Percentiles rank a stretch among this genome's conserved stretches.
phyloP scores from a whole-genome alignment of 2,113 vertebrate genomes.

The Propithecus coquereli region DNA sequence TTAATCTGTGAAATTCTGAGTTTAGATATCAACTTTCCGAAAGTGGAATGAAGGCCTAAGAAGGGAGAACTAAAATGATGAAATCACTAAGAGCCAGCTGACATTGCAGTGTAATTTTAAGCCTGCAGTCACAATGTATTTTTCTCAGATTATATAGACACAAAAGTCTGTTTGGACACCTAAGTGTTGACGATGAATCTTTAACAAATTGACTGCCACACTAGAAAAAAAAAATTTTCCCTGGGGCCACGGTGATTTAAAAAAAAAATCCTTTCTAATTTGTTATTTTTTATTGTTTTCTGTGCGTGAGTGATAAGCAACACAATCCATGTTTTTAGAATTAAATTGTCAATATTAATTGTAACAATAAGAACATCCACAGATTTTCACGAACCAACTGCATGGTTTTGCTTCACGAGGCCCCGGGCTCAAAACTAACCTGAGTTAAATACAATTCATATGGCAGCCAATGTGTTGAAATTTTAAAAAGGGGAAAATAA shows the following conservation, averaged over 20 bases:
- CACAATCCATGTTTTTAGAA: too few relatives aligned
- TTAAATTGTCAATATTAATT: too few relatives aligned
- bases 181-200: background rate
- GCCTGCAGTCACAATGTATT: background rate
- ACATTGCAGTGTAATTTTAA: background rate
- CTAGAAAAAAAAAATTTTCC: too few relatives aligned
- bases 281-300: too few relatives aligned
- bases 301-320: too few relatives aligned
- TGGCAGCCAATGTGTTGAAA: background rate
- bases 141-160: background rate
- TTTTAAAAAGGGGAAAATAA: background rate
- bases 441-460: too few relatives aligned
- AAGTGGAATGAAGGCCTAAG: background rate
- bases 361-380: too few relatives aligned
- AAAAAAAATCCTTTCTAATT: too few relatives aligned
- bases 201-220: background rate
- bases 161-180: background rate
- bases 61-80: constrained; percentile 6
- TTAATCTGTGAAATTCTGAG: background rate
- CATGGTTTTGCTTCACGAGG: too few relatives aligned
- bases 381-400: too few relatives aligned
- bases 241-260: too few relatives aligned
- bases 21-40: background rate
- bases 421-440: too few relatives aligned
- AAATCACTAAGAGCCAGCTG: background rate